Base-by-base conservation (phyloP, 1,140 invertebrate genomes). In the Aphelinus certus region DNA sequence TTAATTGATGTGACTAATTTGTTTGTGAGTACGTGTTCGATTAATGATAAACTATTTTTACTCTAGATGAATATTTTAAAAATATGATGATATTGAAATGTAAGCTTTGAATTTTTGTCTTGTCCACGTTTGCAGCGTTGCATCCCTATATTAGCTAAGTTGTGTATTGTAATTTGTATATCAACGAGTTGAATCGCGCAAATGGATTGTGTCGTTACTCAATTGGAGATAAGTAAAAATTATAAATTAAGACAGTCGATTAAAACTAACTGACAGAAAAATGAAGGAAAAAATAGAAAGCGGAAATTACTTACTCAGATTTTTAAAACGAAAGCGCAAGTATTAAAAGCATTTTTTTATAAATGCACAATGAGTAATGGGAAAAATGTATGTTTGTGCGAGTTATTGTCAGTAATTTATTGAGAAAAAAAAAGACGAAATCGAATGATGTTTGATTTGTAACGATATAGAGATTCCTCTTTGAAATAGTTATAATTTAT, bases 401-500 rank as follows among this genome's bases (percentile, higher is more conserved):
- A 73, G 70, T 73, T 76, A 72, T 72, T 51, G 67, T 75, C 67
- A 65, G 62, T 75, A 75, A 75, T 71, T 75, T 75, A 71, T 71
- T 66, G 47, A 58, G 45, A 64, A 9, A 66, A 62, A 58, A 65
- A 53, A 73, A 51, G 58, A 60, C 10, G n/a, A 71, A 65, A 48
- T 48, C 68, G 49, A 68, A 74, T 69, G 56, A 69, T 69, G 47
- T 57, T 60, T 71, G n/a, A 75, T 71, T 75, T 75, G 56, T 75
- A 75, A 75, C 55, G 48, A 75, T 65, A 57, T 74, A 69, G 47
- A 3, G 56, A 62, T 70, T 66, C 51, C 62, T 71, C 55, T 64
- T 66, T 66, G 63, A 70, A 75, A 66, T 71, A 75, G 56, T 75
- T 75, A 75, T 75, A 75, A 75, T 75, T 75, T 75, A 66, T 75